Conservation (phyloP, 2,797 vertebrate species). For the Poeciliopsis paucimaculata region DNA sequence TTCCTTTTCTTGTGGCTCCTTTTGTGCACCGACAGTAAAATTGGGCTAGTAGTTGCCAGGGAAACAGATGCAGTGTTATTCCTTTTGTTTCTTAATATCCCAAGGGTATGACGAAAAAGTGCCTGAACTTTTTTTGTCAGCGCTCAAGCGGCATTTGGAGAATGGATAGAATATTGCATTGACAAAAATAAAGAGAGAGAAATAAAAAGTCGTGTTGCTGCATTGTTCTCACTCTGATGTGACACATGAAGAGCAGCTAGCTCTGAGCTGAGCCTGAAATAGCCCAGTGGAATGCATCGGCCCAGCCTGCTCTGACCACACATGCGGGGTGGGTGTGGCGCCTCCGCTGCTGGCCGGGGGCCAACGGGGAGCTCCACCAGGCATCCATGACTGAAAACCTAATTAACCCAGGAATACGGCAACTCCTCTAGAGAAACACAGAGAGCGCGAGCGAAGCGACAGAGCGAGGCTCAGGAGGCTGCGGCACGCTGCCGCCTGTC, state of each 20-base stretch:
- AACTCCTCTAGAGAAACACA: slow-evolving; percentile 13
- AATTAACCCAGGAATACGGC: slow-evolving; percentile 53
- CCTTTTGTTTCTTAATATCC: slow-evolving; percentile 60
- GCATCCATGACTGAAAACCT: slow-evolving; percentile 50
- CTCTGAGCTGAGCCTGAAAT: slow-evolving; percentile 8
- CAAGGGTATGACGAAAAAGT: slow-evolving; percentile 40
- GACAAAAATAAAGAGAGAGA: not conserved
- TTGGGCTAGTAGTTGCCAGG: slow-evolving; percentile 73
- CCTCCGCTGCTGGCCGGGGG: not conserved
- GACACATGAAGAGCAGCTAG: not conserved
- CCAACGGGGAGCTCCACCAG: slow-evolving; percentile 11
- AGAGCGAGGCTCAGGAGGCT: slow-evolving; percentile 30
- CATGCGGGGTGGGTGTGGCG: slow-evolving; percentile 2
- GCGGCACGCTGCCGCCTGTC: not conserved
- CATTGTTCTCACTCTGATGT: not conserved
- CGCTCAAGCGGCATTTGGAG: slow-evolving; percentile 25
- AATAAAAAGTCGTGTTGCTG: slow-evolving; percentile 4
- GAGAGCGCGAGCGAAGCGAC: not conserved
- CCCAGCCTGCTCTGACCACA: slow-evolving; percentile 16
- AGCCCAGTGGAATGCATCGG: not conserved
- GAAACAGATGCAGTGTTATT: slow-evolving; percentile 76
- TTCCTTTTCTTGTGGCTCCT: slow-evolving; percentile 39
- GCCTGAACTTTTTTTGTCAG: slow-evolving; percentile 45
- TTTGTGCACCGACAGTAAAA: slow-evolving; percentile 64
- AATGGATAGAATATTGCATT: slow-evolving; percentile 12